Evolutionary conservation across 2,888 invertebrate species (phyloP), one percentile per base, ranked within the genome.

Genomic region (Tiliacea aurago): DNA sequence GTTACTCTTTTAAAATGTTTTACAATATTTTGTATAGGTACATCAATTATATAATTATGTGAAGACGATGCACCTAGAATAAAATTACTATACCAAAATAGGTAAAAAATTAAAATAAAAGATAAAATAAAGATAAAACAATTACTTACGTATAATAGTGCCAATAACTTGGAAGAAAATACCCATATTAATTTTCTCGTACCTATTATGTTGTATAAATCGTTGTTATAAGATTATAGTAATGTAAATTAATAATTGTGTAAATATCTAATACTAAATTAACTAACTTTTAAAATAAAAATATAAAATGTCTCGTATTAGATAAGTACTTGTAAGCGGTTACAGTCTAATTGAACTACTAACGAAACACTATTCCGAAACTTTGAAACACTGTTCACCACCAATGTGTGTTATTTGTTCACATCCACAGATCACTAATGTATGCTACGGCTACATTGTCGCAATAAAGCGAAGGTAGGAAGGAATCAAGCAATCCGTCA

Each of bases 141-240:
- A n/a, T n/a, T 53, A 77, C 77, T 80, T 63, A 78, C 78, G 18
- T 47, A 80, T 4, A 37, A 58, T 9, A 53, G 81, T 74, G 28
- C 56, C 66, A n/a, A 78, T 56, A 9, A 80, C 23, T 74, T 78
- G 81, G 13, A 59, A 63, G 10, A 58, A 33, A 10, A 74, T 53
- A n/a, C 51, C 76, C 81, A 74, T 80, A 5, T 10, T 45, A n/a
- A n/a, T n/a, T n/a, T n/a, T 5, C 9, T 1, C 9, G 18, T 23
- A n/a, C 15, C 0, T 23, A 55, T 55, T 55, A 23, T 9, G 23
- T 15, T 15, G 15, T 23, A 23, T 55, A 7, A 15, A 23, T 15
- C 28, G 7, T 55, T 15, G 23, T 15, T n/a, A n/a, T n/a, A n/a
- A n/a, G 23, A 7, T 28, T 55, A 23, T 33, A 33, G 2, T 33